These are phyloP conservation scores for Elanoides forficatus DNA, from an alignment of 2,113 vertebrate genomes.

Conservation along the genomic window DNA sequence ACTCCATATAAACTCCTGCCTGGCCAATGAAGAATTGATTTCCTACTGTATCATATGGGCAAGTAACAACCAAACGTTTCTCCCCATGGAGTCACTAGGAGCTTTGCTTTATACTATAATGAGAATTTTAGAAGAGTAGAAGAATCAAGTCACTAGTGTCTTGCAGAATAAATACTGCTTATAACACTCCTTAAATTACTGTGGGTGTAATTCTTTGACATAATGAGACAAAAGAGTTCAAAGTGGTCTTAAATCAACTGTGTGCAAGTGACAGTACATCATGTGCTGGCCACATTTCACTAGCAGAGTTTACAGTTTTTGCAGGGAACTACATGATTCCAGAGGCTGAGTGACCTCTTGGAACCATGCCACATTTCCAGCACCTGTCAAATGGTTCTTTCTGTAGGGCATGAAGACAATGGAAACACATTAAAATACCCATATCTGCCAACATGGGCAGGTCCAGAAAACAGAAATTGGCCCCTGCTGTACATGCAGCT, in stretches of 20 bases:
- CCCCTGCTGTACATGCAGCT: not conserved
- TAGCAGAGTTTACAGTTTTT: not conserved
- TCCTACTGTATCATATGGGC: not conserved
- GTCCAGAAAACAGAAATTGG: not conserved
- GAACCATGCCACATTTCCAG: not conserved
- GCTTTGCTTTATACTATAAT: not conserved
- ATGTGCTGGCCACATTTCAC: not conserved
- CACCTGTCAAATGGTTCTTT: constrained; percentile 34
- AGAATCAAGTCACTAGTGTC: not conserved
- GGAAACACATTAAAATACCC: constrained; percentile 11
- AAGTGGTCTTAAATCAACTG: not conserved
- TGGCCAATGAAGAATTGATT: not conserved
- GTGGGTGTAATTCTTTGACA: not conserved
- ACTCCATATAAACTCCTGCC: not conserved
- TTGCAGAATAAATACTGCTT: not conserved
- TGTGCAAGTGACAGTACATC: not conserved
- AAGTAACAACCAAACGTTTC: not conserved
- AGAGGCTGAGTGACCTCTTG: not conserved
- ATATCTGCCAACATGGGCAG: not conserved
- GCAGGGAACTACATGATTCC: not conserved
- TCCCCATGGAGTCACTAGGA: not conserved
- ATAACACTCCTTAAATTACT: not conserved
- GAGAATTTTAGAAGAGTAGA: not conserved
- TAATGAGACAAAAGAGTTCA: not conserved
- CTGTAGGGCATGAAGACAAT: not conserved